Conservation (phyloP, 2,888 invertebrate genomes). For the Trissolcus brochymenae region DNA sequence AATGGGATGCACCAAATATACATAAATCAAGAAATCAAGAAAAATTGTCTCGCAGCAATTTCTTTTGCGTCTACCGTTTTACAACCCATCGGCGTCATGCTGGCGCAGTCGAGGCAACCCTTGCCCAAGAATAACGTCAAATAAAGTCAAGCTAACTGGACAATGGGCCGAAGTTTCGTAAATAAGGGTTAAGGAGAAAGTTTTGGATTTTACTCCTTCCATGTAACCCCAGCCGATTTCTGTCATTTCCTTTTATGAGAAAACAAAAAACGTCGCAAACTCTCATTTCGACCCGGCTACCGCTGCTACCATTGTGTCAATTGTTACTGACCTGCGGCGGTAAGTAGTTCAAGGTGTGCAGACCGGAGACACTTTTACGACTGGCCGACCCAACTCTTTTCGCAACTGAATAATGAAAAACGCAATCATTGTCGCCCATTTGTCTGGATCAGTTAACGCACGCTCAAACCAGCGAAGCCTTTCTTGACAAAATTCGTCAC, state of each 20-base stretch:
- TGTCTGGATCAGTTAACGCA: slow-evolving; percentile 5
- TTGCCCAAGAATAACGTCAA: slow-evolving; percentile 33
- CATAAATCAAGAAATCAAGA: slow-evolving; percentile 38
- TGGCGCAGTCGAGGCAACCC: slow-evolving; percentile 12
- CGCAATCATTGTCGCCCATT: slow-evolving; percentile 34
- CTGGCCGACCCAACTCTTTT: slow-evolving; percentile 20
- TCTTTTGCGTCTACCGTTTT: slow-evolving; percentile 39
- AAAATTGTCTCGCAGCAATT: slow-evolving; percentile 8
- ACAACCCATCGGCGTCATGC: slow-evolving; percentile 11
- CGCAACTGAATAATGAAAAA: slow-evolving; percentile 36
- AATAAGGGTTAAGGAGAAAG: slow-evolving; percentile 43
- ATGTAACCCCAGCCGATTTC: slow-evolving; percentile 25
- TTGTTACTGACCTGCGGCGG: slow-evolving; percentile 35
- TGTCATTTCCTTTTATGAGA: slow-evolving; percentile 29
- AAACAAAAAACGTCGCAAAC: slow-evolving; percentile 37
- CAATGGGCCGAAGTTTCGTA: slow-evolving; percentile 28
- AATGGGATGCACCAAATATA: slow-evolving; percentile 18
- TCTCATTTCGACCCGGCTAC: slow-evolving; percentile 32
- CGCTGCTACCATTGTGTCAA: slow-evolving; percentile 34
- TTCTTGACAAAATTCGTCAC: slow-evolving; percentile 15
- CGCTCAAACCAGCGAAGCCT: slow-evolving; percentile 1
- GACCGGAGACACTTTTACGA: slow-evolving; percentile 31
- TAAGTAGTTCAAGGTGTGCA: slow-evolving; percentile 39
- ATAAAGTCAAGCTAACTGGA: slow-evolving; percentile 24
- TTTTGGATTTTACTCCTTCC: slow-evolving; percentile 49